phyloP scores from a whole-genome alignment of 2,113 vertebrate species.

The Sander vitreus region DNA sequence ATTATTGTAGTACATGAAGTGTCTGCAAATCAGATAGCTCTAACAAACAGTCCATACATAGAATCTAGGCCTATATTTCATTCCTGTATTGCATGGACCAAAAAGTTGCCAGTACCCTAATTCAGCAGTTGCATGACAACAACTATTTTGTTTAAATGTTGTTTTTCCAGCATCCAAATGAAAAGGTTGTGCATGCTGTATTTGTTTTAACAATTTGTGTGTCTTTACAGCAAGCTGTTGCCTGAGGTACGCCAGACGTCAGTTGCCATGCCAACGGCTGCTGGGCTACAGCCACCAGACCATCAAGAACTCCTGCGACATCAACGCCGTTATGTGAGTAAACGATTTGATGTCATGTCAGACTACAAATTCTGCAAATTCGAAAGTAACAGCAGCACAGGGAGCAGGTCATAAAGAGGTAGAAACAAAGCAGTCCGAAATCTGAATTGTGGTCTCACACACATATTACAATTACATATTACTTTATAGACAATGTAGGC shows the following conservation, averaged over 20 bases:
- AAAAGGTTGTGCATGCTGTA: not conserved
- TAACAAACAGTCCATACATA: not conserved
- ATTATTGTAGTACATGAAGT: not conserved
- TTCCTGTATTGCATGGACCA: too few relatives aligned
- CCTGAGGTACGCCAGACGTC: slow-evolving; percentile 48
- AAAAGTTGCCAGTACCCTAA: too few relatives aligned
- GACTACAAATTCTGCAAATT: not conserved
- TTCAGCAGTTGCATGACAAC: too few relatives aligned
- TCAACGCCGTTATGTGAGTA: slow-evolving; percentile 81
- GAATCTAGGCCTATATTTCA: not conserved
- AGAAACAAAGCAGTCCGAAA: not conserved
- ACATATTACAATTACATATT: not conserved
- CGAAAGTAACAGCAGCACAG: not conserved
- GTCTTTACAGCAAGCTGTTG: slow-evolving; percentile 75
- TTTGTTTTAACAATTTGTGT: slow-evolving; percentile 3
- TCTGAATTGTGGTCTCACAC: not conserved
- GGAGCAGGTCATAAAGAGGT: not conserved
- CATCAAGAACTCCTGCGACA: slow-evolving; percentile 72
- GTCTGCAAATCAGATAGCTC: not conserved
- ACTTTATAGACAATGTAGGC: not conserved
- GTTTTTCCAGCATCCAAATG: not conserved
- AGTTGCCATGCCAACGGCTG: slow-evolving; percentile 33
- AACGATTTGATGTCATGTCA: not conserved
- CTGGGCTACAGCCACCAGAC: slow-evolving; percentile 70
- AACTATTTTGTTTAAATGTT: too few relatives aligned